Percentiles rank a stretch among this genome's conserved stretches.
Conservation (phyloP, 2,797 vertebrate genomes). For the Esox masquinongy region DNA sequence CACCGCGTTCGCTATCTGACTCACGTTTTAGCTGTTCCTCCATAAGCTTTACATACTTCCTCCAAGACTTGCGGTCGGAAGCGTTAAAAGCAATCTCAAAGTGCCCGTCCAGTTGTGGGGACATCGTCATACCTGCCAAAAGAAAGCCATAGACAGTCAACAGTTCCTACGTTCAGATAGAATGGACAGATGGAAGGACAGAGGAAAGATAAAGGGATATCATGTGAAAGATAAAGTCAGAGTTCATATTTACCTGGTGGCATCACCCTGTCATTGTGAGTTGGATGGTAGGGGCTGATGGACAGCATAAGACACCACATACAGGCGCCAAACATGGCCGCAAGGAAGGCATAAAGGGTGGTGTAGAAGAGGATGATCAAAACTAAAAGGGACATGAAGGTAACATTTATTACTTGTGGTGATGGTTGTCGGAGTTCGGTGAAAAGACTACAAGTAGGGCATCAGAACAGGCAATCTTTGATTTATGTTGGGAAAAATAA, state of each 20-base stretch:
- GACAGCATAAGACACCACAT: constrained; percentile 91
- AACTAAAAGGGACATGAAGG: constrained; percentile 70
- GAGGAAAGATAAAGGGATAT: not conserved
- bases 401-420: not conserved
- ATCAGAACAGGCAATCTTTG: not conserved
- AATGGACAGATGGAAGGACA: constrained; percentile 24
- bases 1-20: constrained; percentile 37
- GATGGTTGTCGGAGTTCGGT: not conserved
- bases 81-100: constrained; percentile 87
- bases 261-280: constrained; percentile 89
- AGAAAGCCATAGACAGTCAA: constrained; percentile 74
- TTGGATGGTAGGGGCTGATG: constrained; percentile 90
- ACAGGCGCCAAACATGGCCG: constrained; percentile 93
- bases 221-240: not conserved
- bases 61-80: constrained; percentile 88
- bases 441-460: not conserved
- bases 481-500: constrained; percentile 31
- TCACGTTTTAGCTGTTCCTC: constrained; percentile 88
- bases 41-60: constrained; percentile 83
- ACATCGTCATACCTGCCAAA: constrained; percentile 93
- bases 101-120: constrained; percentile 80
- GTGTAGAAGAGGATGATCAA: constrained; percentile 93
- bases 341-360: constrained; percentile 88
- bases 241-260: constrained; percentile 84
- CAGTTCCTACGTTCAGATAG: constrained; percentile 60